These are phyloP conservation scores for Psilopsiagon aurifrons DNA, from an alignment of 2,113 vertebrate genomes.

Conservation along the genomic window DNA sequence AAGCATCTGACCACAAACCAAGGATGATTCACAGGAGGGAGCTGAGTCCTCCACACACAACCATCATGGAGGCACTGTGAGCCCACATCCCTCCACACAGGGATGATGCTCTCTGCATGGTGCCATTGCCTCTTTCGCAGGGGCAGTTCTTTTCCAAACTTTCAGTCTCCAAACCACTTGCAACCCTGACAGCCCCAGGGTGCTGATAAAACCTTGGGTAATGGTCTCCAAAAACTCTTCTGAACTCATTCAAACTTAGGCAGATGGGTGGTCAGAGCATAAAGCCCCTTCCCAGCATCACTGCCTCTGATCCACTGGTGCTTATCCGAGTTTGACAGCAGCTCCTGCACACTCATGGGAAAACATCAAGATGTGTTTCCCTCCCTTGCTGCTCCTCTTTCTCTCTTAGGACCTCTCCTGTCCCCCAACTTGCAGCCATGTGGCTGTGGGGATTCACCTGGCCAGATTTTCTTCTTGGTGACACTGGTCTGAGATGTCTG, in stretches of 20 bases:
- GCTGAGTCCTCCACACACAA: background rate
- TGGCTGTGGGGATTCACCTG: background rate
- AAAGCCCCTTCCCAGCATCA: background rate
- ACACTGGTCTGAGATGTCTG: background rate
- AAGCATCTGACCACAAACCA: background rate
- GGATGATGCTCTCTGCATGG: background rate
- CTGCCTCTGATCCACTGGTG: background rate
- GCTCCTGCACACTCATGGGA: background rate
- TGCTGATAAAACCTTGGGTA: background rate
- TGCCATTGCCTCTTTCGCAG: background rate
- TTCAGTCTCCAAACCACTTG: background rate
- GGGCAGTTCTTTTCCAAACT: background rate
- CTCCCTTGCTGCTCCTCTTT: background rate
- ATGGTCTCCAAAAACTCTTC: background rate
- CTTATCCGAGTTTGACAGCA: background rate
- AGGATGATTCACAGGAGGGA: background rate
- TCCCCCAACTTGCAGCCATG: background rate
- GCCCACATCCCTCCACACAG: fast-evolving
- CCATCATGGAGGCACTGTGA: background rate
- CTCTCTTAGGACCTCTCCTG: background rate
- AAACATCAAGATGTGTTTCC: background rate
- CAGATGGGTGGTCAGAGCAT: background rate
- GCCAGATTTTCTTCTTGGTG: background rate
- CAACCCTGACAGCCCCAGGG: background rate
- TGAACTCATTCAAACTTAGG: background rate